phyloP scores from a whole-genome alignment of 1,140 invertebrate species.

The Pemphigus obesinymphae region DNA sequence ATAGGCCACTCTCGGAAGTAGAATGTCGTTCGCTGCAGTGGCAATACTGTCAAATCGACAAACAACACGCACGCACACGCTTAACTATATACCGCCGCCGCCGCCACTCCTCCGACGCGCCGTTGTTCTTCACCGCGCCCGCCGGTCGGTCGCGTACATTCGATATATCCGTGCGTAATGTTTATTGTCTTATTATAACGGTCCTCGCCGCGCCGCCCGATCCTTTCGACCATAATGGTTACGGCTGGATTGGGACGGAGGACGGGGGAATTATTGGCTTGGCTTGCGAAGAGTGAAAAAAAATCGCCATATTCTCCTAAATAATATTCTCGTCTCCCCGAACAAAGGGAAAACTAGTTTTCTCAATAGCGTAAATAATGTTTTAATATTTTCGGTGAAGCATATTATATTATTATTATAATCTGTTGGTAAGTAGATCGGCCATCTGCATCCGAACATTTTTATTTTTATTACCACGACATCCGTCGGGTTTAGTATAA shows the following conservation, averaged over 20 bases:
- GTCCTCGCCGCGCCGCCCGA: not conserved
- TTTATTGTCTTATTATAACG: constrained; percentile 16
- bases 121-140: not conserved
- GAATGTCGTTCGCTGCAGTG: constrained; percentile 19
- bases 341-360: constrained; percentile 17
- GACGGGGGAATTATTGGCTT: not conserved
- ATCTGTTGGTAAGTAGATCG: no score
- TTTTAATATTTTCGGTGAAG: no score
- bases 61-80: not conserved
- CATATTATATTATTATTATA: no score
- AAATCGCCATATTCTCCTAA: not conserved
- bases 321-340: not conserved
- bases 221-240: not conserved
- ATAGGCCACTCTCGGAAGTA: constrained; percentile 7
- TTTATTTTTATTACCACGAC: not conserved
- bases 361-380: no score
- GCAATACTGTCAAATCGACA: constrained; percentile 31
- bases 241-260: not conserved
- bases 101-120: not conserved
- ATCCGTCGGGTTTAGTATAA: not conserved
- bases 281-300: not conserved
- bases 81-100: no score
- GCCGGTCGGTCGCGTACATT: not conserved
- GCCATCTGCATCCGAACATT: no score
- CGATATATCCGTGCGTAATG: not conserved